A percentile compares a stretch with the other conserved stretches of the same genome.
Conservation (phyloP, 2,113 vertebrate genomes). For the Platysternon megacephalum region DNA sequence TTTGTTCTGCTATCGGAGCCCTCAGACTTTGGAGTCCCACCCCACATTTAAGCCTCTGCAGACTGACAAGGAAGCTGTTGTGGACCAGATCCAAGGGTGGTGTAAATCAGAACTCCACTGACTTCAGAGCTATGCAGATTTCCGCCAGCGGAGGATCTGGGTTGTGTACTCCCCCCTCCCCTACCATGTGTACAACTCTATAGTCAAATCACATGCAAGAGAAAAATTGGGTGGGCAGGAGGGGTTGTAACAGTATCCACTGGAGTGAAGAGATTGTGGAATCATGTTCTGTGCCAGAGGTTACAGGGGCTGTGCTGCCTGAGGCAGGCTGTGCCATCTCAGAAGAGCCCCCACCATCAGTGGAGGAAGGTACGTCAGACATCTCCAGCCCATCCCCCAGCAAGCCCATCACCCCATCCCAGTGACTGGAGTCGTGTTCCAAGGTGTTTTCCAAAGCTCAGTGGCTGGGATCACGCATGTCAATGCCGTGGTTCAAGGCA, state of each 20-base stretch:
- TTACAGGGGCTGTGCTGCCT: background rate
- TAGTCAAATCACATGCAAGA: background rate
- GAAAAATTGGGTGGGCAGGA: background rate
- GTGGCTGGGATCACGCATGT: background rate
- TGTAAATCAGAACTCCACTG: background rate
- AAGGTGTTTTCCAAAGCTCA: background rate
- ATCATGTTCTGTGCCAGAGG: background rate
- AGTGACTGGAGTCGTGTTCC: background rate
- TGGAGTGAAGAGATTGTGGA: background rate
- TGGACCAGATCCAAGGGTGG: background rate
- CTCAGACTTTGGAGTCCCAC: background rate
- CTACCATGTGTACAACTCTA: background rate
- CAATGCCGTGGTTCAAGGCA: background rate
- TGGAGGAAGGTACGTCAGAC: background rate
- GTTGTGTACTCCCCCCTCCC: background rate
- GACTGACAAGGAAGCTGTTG: background rate
- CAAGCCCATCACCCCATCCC: background rate
- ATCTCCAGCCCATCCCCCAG: background rate
- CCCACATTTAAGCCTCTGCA: background rate
- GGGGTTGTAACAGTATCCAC: background rate
- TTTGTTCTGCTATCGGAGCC: too few species aligned
- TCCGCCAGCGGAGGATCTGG: background rate
- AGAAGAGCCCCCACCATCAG: background rate
- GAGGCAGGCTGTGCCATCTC: fast-evolving
- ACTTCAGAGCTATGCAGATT: background rate